Evolutionary conservation across 2,888 invertebrate species (phyloP).

Genomic region (Aplocera efformata): DNA sequence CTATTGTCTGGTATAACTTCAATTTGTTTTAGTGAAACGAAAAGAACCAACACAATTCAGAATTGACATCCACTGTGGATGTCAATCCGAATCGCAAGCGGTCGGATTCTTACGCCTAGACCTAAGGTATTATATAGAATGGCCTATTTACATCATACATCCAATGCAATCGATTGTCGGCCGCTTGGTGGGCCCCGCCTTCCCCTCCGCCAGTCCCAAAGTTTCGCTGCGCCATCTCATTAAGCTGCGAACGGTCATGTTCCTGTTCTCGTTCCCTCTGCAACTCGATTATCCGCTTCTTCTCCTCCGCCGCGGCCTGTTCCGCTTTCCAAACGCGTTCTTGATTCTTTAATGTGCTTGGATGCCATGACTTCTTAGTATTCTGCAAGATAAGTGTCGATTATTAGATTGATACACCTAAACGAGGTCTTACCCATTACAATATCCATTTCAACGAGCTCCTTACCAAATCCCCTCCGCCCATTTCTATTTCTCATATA

Average conservation of each 20-base stretch:
- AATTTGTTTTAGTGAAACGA: too few species aligned
- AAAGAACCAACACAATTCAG: too few species aligned
- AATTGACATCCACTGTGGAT: too few species aligned
- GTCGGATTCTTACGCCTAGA: too few species aligned
- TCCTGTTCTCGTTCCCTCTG: conserved; percentile 85
- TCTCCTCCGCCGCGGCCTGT: conserved; percentile 85
- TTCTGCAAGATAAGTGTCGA: conserved; percentile 71
- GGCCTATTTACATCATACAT: conserved; percentile 86
- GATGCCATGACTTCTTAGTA: conserved; percentile 90
- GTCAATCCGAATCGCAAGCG: too few species aligned
- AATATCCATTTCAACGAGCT: background rate
- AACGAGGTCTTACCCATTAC: background rate
- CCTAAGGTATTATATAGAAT: too few species aligned
- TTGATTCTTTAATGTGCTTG: conserved; percentile 87
- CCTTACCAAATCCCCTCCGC: conserved; percentile 68
- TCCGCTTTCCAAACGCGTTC: conserved; percentile 90
- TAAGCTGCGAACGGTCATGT: conserved; percentile 83
- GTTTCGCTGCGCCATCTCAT: conserved; percentile 81
- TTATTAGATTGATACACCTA: too few species aligned
- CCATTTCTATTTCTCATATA: conserved; percentile 55
- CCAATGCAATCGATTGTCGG: conserved; percentile 88
- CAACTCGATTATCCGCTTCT: conserved; percentile 83
- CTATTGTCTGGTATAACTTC: too few species aligned
- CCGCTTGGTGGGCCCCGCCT: conserved; percentile 26
- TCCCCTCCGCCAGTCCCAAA: conserved; percentile 40